Evolutionary conservation across 2,888 invertebrate genomes (phyloP).

Genomic region (Thymelicus acteon): DNA sequence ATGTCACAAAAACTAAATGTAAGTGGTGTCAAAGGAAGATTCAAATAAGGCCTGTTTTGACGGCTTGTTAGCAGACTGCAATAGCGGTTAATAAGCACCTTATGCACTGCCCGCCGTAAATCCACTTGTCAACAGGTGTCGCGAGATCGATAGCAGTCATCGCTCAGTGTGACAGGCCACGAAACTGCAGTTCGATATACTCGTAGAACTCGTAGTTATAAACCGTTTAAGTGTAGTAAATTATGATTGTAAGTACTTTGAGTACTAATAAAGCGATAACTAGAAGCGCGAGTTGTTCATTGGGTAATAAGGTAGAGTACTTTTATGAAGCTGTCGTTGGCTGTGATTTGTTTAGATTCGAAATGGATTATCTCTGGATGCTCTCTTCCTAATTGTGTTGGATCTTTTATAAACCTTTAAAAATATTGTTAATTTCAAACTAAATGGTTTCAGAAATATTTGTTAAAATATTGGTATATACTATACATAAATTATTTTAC

Average conservation of each 20-base stretch:
- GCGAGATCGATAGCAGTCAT: neutral
- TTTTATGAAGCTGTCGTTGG: too few species aligned
- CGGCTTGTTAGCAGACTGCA: conserved; percentile 15
- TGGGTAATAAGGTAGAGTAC: too few species aligned
- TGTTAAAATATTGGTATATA: too few species aligned
- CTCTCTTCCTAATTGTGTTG: too few species aligned
- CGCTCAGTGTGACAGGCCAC: conserved; percentile 3
- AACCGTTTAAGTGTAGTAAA: neutral
- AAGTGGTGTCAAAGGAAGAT: conserved; percentile 1
- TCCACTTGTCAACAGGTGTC: conserved; percentile 26
- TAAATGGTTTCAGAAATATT: too few species aligned
- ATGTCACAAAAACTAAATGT: conserved; percentile 3
- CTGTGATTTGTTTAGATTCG: too few species aligned
- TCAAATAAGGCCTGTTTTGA: conserved; percentile 18
- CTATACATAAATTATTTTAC: too few species aligned
- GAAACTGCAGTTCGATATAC: conserved; percentile 1
- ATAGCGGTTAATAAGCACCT: conserved; percentile 22
- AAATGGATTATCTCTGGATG: too few species aligned
- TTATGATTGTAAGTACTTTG: neutral
- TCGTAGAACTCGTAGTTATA: neutral
- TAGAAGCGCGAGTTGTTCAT: too few species aligned
- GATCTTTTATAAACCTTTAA: too few species aligned
- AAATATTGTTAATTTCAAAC: too few species aligned
- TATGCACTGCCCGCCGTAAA: conserved; percentile 7
- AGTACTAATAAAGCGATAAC: neutral